Base-by-base conservation (phyloP, 2,888 invertebrate species). In the Schizaphis graminum region DNA sequence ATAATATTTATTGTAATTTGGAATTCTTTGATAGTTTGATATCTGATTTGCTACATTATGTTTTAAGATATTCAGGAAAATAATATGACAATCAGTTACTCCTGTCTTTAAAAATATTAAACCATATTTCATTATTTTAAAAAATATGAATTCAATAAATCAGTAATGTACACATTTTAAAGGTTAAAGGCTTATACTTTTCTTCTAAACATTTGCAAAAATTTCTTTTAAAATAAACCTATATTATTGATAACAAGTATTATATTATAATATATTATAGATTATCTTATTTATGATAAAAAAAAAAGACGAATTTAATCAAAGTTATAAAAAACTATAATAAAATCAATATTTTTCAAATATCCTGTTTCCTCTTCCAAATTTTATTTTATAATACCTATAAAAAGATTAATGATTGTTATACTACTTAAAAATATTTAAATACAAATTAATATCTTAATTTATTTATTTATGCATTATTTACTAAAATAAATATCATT, bases 31-130 rank as follows among this genome's bases (percentile, higher is more conserved):
- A 35, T 77, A 21, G 21, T 77, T 77, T 35, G 35, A 35, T 77
- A 21, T 77, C 35, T 35, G 21, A 35, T 35, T 35, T 35, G 35
- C 21, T 35, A 35, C 21, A 35, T 41, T 77, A 77, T 35, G 8
- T 16, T 35, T 21, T 77, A 77, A 77, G 35, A 77, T 35, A 84
- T 84, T 53, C 35, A 84, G 56, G 21, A 91, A 84, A 91, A 56
- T 28, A 84, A 56, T 91, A 84, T 53, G 91, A 91, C 91, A 91
- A 91, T 91, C 91, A 56, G 53, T 84, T 84, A 84, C 41, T 41
- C 10, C 41, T 56, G 10, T 84, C 11, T 49, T 90, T 4, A 88
- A 35, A 88, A 88, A 56, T 88, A 88, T n/a, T 21, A 53, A 85
- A n/a, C 35, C 11, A 3, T 86, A n/a, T 77, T 77, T 77, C 35